Percentiles rank a stretch among this genome's conserved stretches.
Evolutionary conservation across 2,888 invertebrate species (phyloP).

Genomic region (Polylopha cassiicola): DNA sequence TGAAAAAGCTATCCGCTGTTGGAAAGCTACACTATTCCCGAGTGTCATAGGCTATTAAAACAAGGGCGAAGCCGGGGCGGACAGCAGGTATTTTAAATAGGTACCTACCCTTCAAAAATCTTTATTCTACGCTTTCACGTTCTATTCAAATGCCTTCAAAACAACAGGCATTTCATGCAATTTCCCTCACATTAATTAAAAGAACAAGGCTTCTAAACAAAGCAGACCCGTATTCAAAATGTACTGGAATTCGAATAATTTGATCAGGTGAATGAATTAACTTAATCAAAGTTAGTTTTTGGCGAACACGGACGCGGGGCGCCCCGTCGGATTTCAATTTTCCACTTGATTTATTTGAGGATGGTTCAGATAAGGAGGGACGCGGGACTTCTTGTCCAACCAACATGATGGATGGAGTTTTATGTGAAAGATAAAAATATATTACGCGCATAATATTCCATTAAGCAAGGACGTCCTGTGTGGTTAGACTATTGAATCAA

Average conservation of each 20-base stretch:
- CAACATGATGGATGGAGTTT: conserved; percentile 24
- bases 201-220: conserved; percentile 11
- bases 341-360: conserved; percentile 63
- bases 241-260: conserved; percentile 41
- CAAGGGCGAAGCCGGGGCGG: too few relatives aligned
- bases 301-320: conserved; percentile 32
- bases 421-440: conserved; percentile 27
- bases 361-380: conserved; percentile 48
- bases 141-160: too few relatives aligned
- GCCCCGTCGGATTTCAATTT: conserved; percentile 58
- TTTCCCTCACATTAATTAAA: conserved; percentile 17
- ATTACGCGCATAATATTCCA: too few relatives aligned
- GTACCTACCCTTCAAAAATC: too few relatives aligned
- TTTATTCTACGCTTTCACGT: too few relatives aligned
- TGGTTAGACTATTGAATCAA: too few relatives aligned
- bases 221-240: conserved; percentile 22
- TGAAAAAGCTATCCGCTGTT: too few relatives aligned
- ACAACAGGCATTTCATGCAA: too few relatives aligned
- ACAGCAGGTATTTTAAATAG: too few relatives aligned
- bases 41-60: too few relatives aligned
- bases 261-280: conserved; percentile 45
- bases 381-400: conserved; percentile 22
- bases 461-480: too few relatives aligned
- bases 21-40: too few relatives aligned
- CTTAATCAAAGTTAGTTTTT: conserved; percentile 56